Conservation (phyloP, 2,797 vertebrate species). For the Phylloscopus collybita region DNA sequence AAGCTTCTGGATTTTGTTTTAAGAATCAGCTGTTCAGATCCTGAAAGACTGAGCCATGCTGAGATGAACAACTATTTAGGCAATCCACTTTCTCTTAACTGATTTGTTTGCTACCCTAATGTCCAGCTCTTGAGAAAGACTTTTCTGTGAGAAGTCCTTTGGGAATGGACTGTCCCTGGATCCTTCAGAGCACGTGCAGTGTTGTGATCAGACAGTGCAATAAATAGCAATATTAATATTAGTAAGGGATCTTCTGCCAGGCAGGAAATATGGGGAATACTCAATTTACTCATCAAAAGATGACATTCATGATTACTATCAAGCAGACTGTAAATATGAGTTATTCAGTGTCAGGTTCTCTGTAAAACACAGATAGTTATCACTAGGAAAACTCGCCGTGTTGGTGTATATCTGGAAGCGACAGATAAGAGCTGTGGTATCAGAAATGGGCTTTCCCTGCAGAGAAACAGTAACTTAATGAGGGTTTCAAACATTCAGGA, state of each 20-base stretch:
- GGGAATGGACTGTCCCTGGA: background rate
- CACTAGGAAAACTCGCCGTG: background rate
- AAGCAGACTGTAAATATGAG: background rate
- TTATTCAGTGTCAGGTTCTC: background rate
- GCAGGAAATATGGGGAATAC: background rate
- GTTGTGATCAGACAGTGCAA: background rate
- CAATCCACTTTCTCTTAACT: background rate
- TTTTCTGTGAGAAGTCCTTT: background rate
- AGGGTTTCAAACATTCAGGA: background rate
- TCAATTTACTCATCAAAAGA: background rate
- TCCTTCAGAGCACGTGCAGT: background rate
- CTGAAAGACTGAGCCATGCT: background rate
- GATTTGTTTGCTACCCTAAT: background rate
- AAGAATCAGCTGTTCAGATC: background rate
- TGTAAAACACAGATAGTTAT: background rate
- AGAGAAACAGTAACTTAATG: background rate
- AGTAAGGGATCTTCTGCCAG: background rate
- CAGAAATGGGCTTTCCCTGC: background rate
- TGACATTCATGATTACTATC: background rate
- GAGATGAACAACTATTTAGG: background rate
- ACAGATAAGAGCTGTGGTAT: background rate
- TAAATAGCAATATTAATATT: background rate
- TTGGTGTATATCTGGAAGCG: background rate
- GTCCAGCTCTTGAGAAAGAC: background rate
- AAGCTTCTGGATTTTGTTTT: slow-evolving; percentile 1